A percentile compares a stretch with the other conserved stretches of the same genome.
Conservation (phyloP, 2,888 invertebrate species). For the Brachyptera risi region DNA sequence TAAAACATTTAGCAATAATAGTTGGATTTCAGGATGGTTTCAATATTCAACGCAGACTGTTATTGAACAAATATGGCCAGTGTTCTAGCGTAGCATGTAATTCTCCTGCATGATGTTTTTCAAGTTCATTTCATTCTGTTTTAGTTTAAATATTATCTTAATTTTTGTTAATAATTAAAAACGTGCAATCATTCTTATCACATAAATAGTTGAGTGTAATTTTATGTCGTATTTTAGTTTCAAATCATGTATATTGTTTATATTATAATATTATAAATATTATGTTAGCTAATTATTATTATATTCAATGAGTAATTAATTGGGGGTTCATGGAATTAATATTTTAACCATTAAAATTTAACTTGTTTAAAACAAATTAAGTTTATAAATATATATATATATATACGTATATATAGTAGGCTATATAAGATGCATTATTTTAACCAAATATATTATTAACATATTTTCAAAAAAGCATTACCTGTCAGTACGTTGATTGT, state of each 20-base stretch:
- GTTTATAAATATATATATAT: neutral
- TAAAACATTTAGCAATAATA: too few relatives aligned
- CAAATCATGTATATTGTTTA: conserved; percentile 19
- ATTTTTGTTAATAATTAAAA: conserved; percentile 3
- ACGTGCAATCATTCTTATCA: too few relatives aligned
- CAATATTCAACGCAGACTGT: too few relatives aligned
- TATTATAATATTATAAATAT: conserved; percentile 17
- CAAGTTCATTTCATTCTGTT: conserved; percentile 1
- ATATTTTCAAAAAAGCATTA: too few relatives aligned
- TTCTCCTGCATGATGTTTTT: neutral
- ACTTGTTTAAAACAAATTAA: neutral
- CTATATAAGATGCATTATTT: too few relatives aligned
- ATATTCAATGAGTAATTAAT: neutral
- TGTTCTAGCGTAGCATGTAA: too few relatives aligned
- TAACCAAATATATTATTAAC: too few relatives aligned
- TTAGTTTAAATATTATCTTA: neutral
- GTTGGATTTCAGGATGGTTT: too few relatives aligned
- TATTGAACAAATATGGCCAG: neutral
- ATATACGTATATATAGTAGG: too few relatives aligned
- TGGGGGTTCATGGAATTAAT: conserved; percentile 16
- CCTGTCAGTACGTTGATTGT: too few relatives aligned
- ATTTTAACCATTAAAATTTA: neutral
- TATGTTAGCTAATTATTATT: conserved; percentile 4
- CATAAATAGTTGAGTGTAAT: too few relatives aligned
- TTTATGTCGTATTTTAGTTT: conserved; percentile 7